Base-by-base conservation (phyloP, 2,113 vertebrate species). In the Labrus mixtus region DNA sequence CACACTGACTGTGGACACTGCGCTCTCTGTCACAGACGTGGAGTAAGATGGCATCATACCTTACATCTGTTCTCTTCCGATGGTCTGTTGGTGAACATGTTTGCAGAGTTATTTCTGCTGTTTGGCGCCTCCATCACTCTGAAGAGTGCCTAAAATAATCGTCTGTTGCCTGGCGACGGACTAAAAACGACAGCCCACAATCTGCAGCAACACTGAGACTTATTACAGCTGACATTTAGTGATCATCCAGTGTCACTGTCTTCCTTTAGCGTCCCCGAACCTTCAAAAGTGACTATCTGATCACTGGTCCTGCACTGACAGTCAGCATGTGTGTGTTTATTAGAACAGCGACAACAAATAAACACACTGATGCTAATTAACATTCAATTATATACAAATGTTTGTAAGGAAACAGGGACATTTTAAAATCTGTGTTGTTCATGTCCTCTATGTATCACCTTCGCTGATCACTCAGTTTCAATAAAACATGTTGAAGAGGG, bases 181-280 rank as follows among this genome's bases (percentile, higher is more conserved):
- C 68, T 84, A 56, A 84, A 87, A 88, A 81, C n/a, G 73, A 84
- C 73, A 77, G 65, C 70, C 65, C 53, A 81, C 48, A 0, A 45
- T 68, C 50, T 68, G 68, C 74, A 79, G 76, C 79, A 84, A 86
- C 79, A 89, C 68, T 76, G 68, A 85, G 76, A 84, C 82, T 87
- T 76, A 89, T 92, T 90, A 89, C 48, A 37, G 79, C 78, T 88
- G 84, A 90, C 87, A 88, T 90, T 90, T 86, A 56, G 73, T 68
- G 46, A 73, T 78, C 81, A 77, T 79, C 61, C 73, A 56, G 23
- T 37, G 60, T 76, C 76, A 70, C 67, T 82, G 78, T 64, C 79
- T 86, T 83, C 53, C 72, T 69, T 74, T 20, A 46, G 43, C 10
- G 2, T 65, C 43, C n/a, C 63, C 25, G 10, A 23, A 60, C 53